phyloP scores from a whole-genome alignment of 2,888 invertebrate genomes.

The Chloroclysta siterata region DNA sequence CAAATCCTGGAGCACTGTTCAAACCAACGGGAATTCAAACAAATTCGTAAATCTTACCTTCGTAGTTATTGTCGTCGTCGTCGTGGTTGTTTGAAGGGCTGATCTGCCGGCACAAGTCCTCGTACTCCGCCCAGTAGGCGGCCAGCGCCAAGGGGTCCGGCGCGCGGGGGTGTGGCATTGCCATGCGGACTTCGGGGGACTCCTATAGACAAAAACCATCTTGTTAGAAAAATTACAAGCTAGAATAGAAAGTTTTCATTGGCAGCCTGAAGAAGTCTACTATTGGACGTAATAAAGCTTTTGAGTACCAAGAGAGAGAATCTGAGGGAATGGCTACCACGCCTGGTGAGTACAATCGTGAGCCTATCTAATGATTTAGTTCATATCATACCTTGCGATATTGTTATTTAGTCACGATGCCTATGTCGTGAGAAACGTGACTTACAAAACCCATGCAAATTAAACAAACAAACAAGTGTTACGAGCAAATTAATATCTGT shows the following conservation, averaged over 20 bases:
- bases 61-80: conserved; percentile 84
- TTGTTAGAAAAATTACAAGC: not conserved
- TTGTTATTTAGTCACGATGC: conserved; percentile 4
- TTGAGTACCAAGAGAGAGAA: not conserved
- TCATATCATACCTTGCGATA: not conserved
- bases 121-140: conserved; percentile 88
- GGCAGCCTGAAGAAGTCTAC: not conserved
- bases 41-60: conserved; percentile 65
- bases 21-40: conserved; percentile 1
- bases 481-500: conserved; percentile 35
- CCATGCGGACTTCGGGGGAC: conserved; percentile 77
- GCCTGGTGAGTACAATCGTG: not conserved
- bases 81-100: conserved; percentile 82
- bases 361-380: not conserved
- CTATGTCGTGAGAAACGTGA: conserved; percentile 31
- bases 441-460: conserved; percentile 31
- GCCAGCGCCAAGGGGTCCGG: conserved; percentile 83
- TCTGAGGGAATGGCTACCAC: not conserved
- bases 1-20: not conserved
- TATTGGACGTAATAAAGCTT: no score
- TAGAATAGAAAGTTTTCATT: no score
- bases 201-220: conserved; percentile 53
- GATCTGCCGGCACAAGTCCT: conserved; percentile 86
- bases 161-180: conserved; percentile 66
- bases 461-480: conserved; percentile 36